Evolutionary conservation across 2,797 vertebrate species (phyloP).

Genomic region (Hypotaenidia philippensis): DNA sequence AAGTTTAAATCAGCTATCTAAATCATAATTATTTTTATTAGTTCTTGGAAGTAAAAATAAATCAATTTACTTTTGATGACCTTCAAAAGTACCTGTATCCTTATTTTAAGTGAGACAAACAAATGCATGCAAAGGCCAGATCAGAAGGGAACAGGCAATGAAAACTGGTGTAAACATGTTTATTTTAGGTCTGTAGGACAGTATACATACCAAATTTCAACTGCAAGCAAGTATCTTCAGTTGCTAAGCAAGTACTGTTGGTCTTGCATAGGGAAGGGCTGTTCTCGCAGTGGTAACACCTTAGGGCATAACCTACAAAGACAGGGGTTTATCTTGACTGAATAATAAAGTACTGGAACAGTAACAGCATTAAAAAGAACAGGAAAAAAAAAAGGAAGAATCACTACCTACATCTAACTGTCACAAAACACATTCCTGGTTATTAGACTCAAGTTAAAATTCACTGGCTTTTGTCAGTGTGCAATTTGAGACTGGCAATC

Average conservation of each 20-base stretch:
- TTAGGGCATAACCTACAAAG: constrained; percentile 47
- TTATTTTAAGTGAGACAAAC: neutral
- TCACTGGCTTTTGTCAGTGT: neutral
- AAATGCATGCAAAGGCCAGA: neutral
- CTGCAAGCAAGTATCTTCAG: constrained; percentile 58
- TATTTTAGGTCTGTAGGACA: neutral
- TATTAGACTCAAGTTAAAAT: neutral
- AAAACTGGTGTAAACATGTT: neutral
- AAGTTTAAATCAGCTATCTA: neutral
- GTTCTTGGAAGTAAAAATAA: neutral
- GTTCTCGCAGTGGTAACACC: constrained; percentile 63
- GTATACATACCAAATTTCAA: constrained; percentile 65
- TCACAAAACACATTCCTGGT: neutral
- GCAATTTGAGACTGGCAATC: neutral
- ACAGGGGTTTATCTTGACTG: neutral
- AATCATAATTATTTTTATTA: neutral
- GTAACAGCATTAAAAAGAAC: neutral
- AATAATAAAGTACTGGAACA: neutral
- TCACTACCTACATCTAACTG: neutral
- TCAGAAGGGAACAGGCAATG: neutral
- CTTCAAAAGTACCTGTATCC: neutral
- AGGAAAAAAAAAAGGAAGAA: neutral
- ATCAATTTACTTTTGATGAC: neutral
- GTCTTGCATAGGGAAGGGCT: constrained; percentile 51
- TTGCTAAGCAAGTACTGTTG: constrained; percentile 24